These are phyloP conservation scores for Limulus polyphemus DNA, from an alignment of 2,888 invertebrate species.

Conservation along the genomic window DNA sequence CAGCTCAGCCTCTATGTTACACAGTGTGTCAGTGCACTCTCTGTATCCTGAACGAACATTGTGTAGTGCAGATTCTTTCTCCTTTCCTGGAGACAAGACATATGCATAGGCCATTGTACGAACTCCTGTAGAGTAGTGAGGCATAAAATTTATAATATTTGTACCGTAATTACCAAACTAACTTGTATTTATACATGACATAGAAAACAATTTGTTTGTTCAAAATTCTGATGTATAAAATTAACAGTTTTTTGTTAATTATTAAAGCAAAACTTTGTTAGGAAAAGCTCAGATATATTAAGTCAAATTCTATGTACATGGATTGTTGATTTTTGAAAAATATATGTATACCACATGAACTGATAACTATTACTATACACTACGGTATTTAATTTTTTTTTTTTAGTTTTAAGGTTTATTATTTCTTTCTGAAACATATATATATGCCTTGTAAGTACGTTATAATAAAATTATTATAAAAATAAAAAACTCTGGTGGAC, in stretches of 20 bases:
- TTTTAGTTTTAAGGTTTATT: too few relatives aligned
- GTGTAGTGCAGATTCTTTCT: constrained; percentile 37
- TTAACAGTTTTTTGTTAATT: too few relatives aligned
- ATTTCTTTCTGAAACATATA: too few relatives aligned
- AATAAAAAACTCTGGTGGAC: not conserved
- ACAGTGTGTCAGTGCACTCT: constrained; percentile 42
- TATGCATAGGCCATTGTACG: constrained; percentile 42
- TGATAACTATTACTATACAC: too few relatives aligned
- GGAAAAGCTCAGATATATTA: not conserved
- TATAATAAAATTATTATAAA: not conserved
- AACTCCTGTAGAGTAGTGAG: constrained; percentile 33
- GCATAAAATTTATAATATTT: not conserved
- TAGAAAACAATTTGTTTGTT: too few relatives aligned
- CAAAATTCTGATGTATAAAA: too few relatives aligned
- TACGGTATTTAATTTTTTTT: too few relatives aligned
- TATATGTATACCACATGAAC: too few relatives aligned
- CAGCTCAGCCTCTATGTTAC: constrained; percentile 41
- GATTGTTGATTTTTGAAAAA: constrained; percentile 5
- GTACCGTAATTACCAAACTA: not conserved
- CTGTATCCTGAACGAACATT: constrained; percentile 38
- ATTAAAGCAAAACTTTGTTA: not conserved
- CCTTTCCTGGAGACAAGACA: constrained; percentile 37
- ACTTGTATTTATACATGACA: too few relatives aligned
- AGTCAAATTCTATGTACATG: not conserved
- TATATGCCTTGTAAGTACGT: too few relatives aligned